Evolutionary conservation across 2,113 vertebrate genomes (phyloP).

Genomic region (Lasiurus cinereus): DNA sequence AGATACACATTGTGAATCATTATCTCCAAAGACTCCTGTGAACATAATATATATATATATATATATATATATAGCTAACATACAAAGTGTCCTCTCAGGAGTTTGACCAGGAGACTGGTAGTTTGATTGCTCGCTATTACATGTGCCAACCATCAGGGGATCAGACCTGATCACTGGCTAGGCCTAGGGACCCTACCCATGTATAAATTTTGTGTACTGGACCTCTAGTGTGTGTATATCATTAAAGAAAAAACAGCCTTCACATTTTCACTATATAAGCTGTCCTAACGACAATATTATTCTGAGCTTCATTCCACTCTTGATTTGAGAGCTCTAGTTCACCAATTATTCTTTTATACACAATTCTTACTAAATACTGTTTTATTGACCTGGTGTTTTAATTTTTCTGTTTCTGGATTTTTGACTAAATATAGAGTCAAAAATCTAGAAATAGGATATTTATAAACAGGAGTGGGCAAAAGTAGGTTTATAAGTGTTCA

Average conservation of each 20-base stretch:
- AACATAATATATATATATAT: no score
- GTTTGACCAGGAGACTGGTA: no score
- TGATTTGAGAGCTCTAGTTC: background rate
- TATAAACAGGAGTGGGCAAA: background rate
- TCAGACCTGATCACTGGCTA: no score
- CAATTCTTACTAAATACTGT: background rate
- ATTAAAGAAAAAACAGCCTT: background rate
- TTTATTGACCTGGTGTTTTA: background rate
- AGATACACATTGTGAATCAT: background rate
- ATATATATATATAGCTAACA: background rate
- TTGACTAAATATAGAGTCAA: background rate
- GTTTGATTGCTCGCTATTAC: no score
- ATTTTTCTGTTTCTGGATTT: background rate
- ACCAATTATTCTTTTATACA: background rate
- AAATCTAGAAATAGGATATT: background rate
- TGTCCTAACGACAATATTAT: background rate
- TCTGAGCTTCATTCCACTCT: background rate
- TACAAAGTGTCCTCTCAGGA: background rate
- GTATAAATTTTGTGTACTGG: no score
- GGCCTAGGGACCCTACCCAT: no score
- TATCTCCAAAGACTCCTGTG: background rate
- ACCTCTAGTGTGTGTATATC: no score
- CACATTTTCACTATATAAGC: background rate
- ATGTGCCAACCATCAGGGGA: no score
- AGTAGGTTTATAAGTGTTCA: no score